These are phyloP conservation scores for Epirrita christyi DNA, from an alignment of 2,888 invertebrate species.

Conservation along the genomic window DNA sequence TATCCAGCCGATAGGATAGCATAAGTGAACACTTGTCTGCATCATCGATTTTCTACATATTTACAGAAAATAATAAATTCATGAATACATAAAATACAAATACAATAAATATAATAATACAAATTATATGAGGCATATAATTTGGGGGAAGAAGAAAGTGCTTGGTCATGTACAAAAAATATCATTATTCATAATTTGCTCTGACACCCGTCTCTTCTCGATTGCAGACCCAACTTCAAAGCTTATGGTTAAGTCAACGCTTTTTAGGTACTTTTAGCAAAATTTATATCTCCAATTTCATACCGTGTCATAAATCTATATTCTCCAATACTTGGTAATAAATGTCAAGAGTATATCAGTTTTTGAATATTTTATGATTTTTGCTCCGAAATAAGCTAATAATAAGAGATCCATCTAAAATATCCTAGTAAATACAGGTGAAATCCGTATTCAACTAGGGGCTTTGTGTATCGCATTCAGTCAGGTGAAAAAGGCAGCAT, in stretches of 20 bases:
- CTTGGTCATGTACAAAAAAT: constrained; percentile 32
- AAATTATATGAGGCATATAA: no score
- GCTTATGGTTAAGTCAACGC: constrained; percentile 35
- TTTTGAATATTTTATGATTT: constrained; percentile 14
- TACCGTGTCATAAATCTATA: constrained; percentile 10
- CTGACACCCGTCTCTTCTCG: constrained; percentile 47
- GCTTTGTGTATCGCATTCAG: constrained; percentile 35
- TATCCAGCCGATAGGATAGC: no score
- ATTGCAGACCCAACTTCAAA: constrained; percentile 27
- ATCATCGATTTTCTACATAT: no score
- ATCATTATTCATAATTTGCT: constrained; percentile 55
- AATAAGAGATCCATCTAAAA: background rate
- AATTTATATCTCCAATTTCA: background rate
- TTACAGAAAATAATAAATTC: no score
- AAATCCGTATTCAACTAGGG: constrained; percentile 8
- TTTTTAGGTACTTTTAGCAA: constrained; percentile 26
- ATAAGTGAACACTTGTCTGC: no score
- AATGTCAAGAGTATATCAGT: constrained; percentile 25
- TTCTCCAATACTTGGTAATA: constrained; percentile 12
- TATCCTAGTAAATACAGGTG: constrained; percentile 6
- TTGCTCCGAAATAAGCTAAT: background rate
- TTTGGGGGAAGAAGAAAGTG: background rate
- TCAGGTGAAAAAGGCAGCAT: constrained; percentile 43
- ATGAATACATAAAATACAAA: no score
- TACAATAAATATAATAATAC: no score